Evolutionary conservation across 1,140 invertebrate genomes (phyloP).

Genomic region (Drosophila melanogaster): DNA sequence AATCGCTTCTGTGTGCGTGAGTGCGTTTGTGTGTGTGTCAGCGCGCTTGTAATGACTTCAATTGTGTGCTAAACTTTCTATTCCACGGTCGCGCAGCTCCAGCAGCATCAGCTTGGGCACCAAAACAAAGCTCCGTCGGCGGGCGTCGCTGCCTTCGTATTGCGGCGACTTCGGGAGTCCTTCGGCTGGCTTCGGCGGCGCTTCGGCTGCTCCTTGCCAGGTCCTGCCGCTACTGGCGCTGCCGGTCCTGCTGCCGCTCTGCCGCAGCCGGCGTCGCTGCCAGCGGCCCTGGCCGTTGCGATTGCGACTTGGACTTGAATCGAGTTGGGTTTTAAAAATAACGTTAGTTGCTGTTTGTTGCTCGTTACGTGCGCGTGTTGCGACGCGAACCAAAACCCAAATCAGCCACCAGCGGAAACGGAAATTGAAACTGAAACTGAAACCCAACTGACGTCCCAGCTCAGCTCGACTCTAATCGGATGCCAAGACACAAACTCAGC

Average conservation of each 20-base stretch:
- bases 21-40: neutral
- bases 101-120: constrained; percentile 19
- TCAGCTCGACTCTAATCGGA: neutral
- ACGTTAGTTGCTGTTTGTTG: constrained; percentile 85
- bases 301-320: constrained; percentile 78
- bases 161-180: constrained; percentile 30
- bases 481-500: neutral
- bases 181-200: constrained; percentile 52
- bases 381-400: constrained; percentile 64
- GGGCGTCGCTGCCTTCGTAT: constrained; percentile 20
- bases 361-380: constrained; percentile 83
- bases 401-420: constrained; percentile 22
- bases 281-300: constrained; percentile 1
- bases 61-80: constrained; percentile 79
- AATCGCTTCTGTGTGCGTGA: constrained; percentile 4
- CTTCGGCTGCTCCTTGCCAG: constrained; percentile 41
- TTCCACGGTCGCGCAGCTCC: constrained; percentile 43
- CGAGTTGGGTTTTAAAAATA: constrained; percentile 82
- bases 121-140: constrained; percentile 51
- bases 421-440: constrained; percentile 13
- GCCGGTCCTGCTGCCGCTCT: constrained; percentile 11
- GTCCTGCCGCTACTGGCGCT: constrained; percentile 9
- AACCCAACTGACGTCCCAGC: constrained; percentile 3
- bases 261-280: constrained; percentile 18
- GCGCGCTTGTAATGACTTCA: constrained; percentile 53